Base-by-base conservation (phyloP, 2,888 invertebrate species). In the Lottia scabra region DNA sequence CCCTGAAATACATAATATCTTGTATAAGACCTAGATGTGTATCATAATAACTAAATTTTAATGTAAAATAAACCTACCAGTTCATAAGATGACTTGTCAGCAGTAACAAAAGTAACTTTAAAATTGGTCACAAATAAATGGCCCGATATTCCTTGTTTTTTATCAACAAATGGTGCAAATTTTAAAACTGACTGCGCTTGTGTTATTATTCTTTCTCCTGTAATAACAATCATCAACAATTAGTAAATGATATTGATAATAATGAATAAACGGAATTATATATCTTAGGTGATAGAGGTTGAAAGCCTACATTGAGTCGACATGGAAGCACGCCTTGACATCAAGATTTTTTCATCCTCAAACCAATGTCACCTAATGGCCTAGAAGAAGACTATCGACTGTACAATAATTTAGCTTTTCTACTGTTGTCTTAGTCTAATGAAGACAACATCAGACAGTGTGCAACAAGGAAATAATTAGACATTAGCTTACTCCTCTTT, bases 121-220 rank as follows among this genome's bases (percentile, higher is more conserved):
- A 96, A 97, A 91, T 97, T 98, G 74, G 98, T 98, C 75, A 97
- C 94, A 87, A 94, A 94, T 74, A 98, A 91, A 43, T 94, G 92
- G 0, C 98, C 98, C 75, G 94, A 93, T 74, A 94, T 93, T 70
- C 95, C 95, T 83, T 93, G 92, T 86, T 94, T 95, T 75, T 94
- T 92, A 82, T 95, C 94, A 84, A 94, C 94, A 78, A 95, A 92
- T 16, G 96, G 94, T 69, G 94, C 93, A 89, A 94, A 95, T 92
- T 96, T 92, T 80, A 96, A 92, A 74, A 96, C 96, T 87, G 93
- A 94, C 86, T 93, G 93, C 44, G 95, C 96, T 82, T 93, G 93
- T 38, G 94, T 94, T 72, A 96, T 94, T 75, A 95, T 91, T 81
- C 94, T 92, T 91, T 98, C 97, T 68, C 95, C 96, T 93, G 90